Base-by-base conservation (phyloP, 1,140 invertebrate genomes). In the Tetramorium alpestre region DNA sequence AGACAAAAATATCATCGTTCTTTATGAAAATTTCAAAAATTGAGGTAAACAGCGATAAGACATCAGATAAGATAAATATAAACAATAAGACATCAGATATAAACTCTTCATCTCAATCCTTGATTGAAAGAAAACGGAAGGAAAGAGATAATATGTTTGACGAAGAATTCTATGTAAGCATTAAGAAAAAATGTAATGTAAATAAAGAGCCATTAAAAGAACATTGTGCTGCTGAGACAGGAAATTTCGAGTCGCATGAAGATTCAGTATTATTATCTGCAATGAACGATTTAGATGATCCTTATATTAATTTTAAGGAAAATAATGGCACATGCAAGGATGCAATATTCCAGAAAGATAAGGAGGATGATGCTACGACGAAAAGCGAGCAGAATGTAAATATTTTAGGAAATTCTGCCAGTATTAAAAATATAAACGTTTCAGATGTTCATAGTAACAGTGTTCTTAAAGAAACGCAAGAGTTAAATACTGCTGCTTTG, bases 1-100 rank as follows among this genome's bases (percentile, higher is more conserved):
- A 89, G n/a, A 70, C 16, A 16, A 89, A 89, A 33, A 87, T 89
- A 76, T 81, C 76, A 5, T 49, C 41, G 8, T 89, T 75, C 49
- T 89, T 89, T 51, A 44, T 41, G 11, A 89, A 64, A 25, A 25
- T 22, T 38, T 2, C 65, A 3, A 78, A 88, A 18, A 3, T 18
- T 72, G 28, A 44, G 0, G 0, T 11, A 8, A 13, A 7, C 5
- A 65, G 62, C 3, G 10, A 47, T 78, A 65, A 60, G 0, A 11
- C 41, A 44, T 44, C 41, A 44, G 41, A 44, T 44, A 44, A 44
- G 10, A 44, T 11, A 10, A 16, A 7, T 3, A 65, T 4, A 33
- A 33, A 67, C 2, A 3, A 56, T 75, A 67, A 62, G 0, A 18
- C 18, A 25, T 60, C 18, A 11, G 25, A 60, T 38, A 18, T 11